Base-by-base conservation (phyloP, 2,113 vertebrate genomes). In the Pristiophorus japonicus region DNA sequence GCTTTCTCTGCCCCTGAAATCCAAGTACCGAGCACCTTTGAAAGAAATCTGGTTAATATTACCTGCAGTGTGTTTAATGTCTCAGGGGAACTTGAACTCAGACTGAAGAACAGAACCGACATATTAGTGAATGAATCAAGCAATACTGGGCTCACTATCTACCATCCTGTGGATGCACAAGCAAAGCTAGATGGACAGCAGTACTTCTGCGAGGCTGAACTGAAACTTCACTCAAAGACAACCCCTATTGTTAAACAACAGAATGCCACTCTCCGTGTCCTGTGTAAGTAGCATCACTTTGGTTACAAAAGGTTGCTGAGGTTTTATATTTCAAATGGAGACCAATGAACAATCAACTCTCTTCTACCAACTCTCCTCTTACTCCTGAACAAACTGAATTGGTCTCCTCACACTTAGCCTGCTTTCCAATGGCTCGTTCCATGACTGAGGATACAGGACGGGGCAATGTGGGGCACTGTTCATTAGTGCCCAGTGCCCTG, bases 11-110 rank as follows among this genome's bases (percentile, higher is more conserved):
- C 10, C 24, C 85, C 85, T 59, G 85, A 55, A 88, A 59, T 88
- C 85, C 85, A 85, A 8, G 6, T 47, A 45, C 81, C 81, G 45
- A 42, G 1, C 47, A 88, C 0, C 85, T 27, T 34, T 59, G 85
- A 34, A 27, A 51, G 85, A 34, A 88, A 30, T 0, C 47, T 11
- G 4, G 85, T 88, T 27, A 88, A 88, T 59, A 59, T 88, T 34
- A 88, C 85, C 1, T 88, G 85, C 85, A 88, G 85, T 88, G 85
- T 88, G 47, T 88, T 88, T 59, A 88, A 88, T 34, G 47, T 55
- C 47, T 88, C 47, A 16, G 85, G 51, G 2, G 6, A 27, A 30
- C 47, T 88, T 59, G 47, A 88, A 88, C 45, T 88, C 51, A 27
- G 47, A 12, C 27, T 88, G 85, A 88, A 88, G 85, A 59, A 55